phyloP scores from a whole-genome alignment of 64 coral and sea anemone species.

The Actinia tenebrosa region DNA sequence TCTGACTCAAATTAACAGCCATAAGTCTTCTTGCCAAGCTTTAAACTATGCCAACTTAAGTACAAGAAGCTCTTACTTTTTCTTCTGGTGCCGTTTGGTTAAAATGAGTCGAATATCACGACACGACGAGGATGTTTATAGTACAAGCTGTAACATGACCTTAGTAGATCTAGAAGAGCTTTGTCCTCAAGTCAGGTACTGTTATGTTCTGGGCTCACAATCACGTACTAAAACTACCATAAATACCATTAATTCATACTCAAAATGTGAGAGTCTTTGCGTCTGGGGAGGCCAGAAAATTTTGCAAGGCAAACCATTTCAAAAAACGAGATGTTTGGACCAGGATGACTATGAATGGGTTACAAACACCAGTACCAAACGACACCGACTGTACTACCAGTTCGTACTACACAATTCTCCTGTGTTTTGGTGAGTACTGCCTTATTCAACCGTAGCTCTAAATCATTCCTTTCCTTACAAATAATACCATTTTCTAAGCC shows the following conservation, averaged over 20 bases:
- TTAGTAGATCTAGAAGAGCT: not conserved
- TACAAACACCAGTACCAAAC: too few species aligned
- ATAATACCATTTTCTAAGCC: too few species aligned
- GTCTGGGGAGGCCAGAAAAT: not conserved
- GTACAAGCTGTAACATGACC: not conserved
- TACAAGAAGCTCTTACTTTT: not conserved
- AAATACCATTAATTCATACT: not conserved
- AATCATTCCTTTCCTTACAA: too few species aligned
- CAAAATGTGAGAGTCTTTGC: not conserved
- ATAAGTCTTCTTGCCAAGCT: not conserved
- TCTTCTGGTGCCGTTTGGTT: not conserved
- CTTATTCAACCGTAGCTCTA: too few species aligned
- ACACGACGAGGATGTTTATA: not conserved
- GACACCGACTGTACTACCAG: too few species aligned
- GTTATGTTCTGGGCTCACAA: not conserved
- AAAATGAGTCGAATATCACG: not conserved
- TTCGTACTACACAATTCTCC: too few species aligned
- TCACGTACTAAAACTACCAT: not conserved
- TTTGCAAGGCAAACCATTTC: too few species aligned
- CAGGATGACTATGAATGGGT: too few species aligned
- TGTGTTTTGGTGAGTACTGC: too few species aligned
- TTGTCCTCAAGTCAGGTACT: too few species aligned
- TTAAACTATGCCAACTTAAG: not conserved
- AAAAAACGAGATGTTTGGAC: too few species aligned
- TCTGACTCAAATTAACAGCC: not conserved